Base-by-base conservation (phyloP, 2,797 vertebrate species). In the Philypnodon macrostomus region DNA sequence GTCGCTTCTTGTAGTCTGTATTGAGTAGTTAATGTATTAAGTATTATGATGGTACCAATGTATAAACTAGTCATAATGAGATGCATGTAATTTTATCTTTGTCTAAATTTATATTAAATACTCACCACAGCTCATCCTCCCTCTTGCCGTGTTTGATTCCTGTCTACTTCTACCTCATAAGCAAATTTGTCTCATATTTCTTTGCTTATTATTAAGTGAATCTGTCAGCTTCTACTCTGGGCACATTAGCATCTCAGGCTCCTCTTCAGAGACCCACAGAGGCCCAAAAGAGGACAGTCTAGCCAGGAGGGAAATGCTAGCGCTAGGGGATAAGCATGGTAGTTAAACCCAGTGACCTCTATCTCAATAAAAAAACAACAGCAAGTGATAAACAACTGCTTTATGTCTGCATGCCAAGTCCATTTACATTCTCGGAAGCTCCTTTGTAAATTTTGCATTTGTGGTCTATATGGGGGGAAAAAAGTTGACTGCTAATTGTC, bases 311-410 rank as follows among this genome's bases (percentile, higher is more conserved):
- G 39, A 42, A n/a, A n/a, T n/a, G n/a, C n/a, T n/a, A n/a, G n/a
- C n/a, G n/a, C n/a, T n/a, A n/a, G n/a, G n/a, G n/a, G n/a, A 2
- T 36, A 60, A 24, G 35, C 58, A 49, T 26, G 32, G 47, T 54
- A 63, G 68, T 70, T 80, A 71, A 83, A 84, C 75, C 70, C 67
- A 19, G 12, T 60, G 73, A 79, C 73, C 81, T 73, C 68, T 34
- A 62, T 53, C 54, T n/a, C 57, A 24, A 19, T 56, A 60, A 58
- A 67, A 35, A 53, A 41, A 45, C 49, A 48, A 33, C 54, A 13
- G 47, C 12, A 24, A 47, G 34, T 7, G 40, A 59, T 40, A 54
- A 70, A 67, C 58, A 34, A 60, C 44, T 19, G 35, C 44, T 51
- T 53, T 11, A 55, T 33, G 8, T 52, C 32, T 18, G 48, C 3